Evolutionary conservation across 1,140 invertebrate genomes (phyloP).

Genomic region (Trinorchestia longiramus): DNA sequence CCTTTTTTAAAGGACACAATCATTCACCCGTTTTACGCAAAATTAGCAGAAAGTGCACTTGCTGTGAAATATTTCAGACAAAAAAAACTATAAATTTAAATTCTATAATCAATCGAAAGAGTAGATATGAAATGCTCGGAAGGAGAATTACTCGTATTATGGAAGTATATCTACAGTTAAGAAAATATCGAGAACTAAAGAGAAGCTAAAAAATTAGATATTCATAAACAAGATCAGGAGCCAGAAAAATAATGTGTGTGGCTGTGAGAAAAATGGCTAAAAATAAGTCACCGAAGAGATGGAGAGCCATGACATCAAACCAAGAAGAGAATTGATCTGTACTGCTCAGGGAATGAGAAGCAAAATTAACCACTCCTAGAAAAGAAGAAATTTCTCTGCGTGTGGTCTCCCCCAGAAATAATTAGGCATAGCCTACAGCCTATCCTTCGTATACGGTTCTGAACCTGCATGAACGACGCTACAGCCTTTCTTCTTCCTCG

Average conservation of each 20-base stretch:
- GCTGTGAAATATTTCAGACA: no score
- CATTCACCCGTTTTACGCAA: no score
- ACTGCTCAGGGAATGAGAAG: not conserved
- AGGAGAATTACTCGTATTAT: no score
- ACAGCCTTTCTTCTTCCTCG: not conserved
- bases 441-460: not conserved
- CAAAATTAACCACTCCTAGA: not conserved
- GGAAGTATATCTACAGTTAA: not conserved
- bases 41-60: no score
- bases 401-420: not conserved
- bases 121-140: no score
- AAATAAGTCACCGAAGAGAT: not conserved
- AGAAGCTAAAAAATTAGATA: not conserved
- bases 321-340: slow-evolving; percentile 8
- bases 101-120: no score
- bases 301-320: not conserved
- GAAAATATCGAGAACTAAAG: not conserved
- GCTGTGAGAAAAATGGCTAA: not conserved
- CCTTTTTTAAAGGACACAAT: no score
- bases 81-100: no score
- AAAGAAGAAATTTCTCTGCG: not conserved
- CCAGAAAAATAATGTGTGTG: not conserved
- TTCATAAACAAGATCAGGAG: not conserved
- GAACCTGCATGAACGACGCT: not conserved
- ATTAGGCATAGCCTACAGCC: not conserved